Evolutionary conservation across 37 sponge, comb jelly and placozoan species (phyloP).

Genomic region (Beroe ovata): DNA sequence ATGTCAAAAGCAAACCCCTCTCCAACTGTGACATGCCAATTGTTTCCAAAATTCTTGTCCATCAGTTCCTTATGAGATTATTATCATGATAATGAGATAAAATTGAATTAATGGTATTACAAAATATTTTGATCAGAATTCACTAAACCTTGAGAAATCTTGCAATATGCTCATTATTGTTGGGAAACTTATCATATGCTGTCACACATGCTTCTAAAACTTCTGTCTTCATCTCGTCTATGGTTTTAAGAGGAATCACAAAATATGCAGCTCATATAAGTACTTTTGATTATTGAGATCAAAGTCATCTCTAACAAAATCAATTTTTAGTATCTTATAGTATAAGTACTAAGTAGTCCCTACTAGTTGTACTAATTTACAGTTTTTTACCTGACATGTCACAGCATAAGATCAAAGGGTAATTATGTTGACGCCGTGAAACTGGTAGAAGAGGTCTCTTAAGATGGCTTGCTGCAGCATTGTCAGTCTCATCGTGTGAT

Average conservation of each 20-base stretch:
- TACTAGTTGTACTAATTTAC: no score
- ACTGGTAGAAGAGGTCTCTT: neutral
- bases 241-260: no score
- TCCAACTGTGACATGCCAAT: slow-evolving; percentile 3
- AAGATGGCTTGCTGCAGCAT: neutral
- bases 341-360: no score
- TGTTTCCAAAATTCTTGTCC: slow-evolving; percentile 1
- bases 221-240: slow-evolving; percentile 21
- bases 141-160: neutral
- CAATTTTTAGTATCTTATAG: no score
- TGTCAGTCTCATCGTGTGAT: neutral
- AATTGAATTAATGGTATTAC: no score
- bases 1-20: slow-evolving; percentile 16
- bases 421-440: neutral
- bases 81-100: no score
- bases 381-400: slow-evolving; percentile 5
- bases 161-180: slow-evolving; percentile 5
- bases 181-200: slow-evolving; percentile 13
- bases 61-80: slow-evolving; percentile 8
- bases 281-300: no score
- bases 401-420: neutral
- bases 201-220: slow-evolving; percentile 5
- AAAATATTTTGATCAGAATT: neutral
- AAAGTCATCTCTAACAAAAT: no score
- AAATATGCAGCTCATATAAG: no score